Base-by-base conservation (phyloP, 2,888 invertebrate species). In the Apotomis betuletana region DNA sequence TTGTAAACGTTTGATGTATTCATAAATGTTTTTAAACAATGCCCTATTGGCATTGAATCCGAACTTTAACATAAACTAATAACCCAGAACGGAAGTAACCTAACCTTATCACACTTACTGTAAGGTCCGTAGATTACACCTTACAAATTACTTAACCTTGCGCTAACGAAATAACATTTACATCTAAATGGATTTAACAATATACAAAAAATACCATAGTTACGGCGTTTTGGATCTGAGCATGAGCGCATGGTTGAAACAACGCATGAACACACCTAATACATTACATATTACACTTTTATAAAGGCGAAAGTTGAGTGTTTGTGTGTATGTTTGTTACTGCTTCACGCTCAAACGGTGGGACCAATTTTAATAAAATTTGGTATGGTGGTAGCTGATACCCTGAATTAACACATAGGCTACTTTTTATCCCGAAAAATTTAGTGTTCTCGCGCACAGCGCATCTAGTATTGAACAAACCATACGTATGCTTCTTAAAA, bases 101-200 rank as follows among this genome's bases (percentile, higher is more conserved):
- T 54, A 70, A 67, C 57, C 71, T 71, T 71, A 71, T 71, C 70
- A 60, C 44, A 55, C 49, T 49, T 52, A 67, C 57, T 51, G 61
- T 13, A 67, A 71, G 71, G 67, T 71, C 67, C 54, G 49, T 27
- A 71, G 71, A 71, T 71, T 67, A 67, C n/a, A 44, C 10, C 41
- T 49, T 38, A 54, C 67, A 52, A 67, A 71, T 67, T 71, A 62
- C 36, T 12, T 69, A 70, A 64, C 70, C 70, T 70, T 54, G 70
- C 9, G 44, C 15, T 70, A 55, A 67, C n/a, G 38, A 67, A 57
- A 57, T 38, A 9, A 5, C 5, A n/a, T 10, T 15, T 13, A 13
- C 62, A 9, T 27, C 8, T 13, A 46, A 8, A 57, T 36, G 10
- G 10, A 57, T 36, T 3, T 27, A 4, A 27, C 10, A 6, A 49